Conservation (phyloP, 2,113 vertebrate genomes). For the Bos taurus region ARS-UCD2.0 NC_037335.1:88990501-88991000, state of each 20-base stretch:
- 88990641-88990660: neutral
- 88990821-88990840: neutral
- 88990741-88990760: neutral
- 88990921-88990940: neutral
- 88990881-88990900: neutral
- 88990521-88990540: neutral
- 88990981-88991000: neutral
- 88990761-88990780: neutral
- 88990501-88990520: neutral
- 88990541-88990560: accelerated
- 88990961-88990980: neutral
- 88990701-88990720: neutral
- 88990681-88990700: accelerated
- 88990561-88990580: neutral
- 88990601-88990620: neutral
- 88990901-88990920: neutral
- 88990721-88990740: neutral
- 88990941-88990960: neutral
- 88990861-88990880: neutral
- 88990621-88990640: neutral
- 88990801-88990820: neutral
- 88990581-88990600: neutral
- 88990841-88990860: neutral
- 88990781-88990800: neutral
- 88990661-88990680: neutral